phyloP scores from a whole-genome alignment of 2,888 invertebrate genomes.

The Pomacea canaliculata region DNA sequence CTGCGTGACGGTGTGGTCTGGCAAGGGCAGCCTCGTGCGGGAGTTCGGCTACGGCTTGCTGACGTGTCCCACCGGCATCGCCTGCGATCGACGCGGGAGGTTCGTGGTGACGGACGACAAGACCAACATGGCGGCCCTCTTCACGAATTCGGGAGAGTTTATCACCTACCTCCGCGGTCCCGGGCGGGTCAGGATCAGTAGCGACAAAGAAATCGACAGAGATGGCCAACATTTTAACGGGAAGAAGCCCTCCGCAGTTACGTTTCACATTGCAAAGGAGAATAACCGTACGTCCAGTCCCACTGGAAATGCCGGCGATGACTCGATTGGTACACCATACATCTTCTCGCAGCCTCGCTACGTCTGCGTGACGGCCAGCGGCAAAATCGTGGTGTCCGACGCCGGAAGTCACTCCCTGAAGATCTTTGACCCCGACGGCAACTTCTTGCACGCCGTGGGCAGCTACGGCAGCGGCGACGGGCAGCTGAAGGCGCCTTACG shows the following conservation, averaged over 20 bases:
- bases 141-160: conserved; percentile 29
- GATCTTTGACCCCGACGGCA: conserved; percentile 68
- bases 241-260: too few species aligned
- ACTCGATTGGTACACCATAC: not conserved
- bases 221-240: too few species aligned
- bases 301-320: not conserved
- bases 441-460: conserved; percentile 70
- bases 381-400: conserved; percentile 70
- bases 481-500: conserved; percentile 72
- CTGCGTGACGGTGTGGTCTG: conserved; percentile 48
- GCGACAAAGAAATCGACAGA: not conserved
- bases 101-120: conserved; percentile 72
- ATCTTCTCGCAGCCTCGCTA: conserved; percentile 72
- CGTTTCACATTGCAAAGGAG: too few species aligned
- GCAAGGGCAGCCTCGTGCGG: conserved; percentile 34
- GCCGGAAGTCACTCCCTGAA: conserved; percentile 72
- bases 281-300: too few species aligned
- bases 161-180: not conserved
- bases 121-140: conserved; percentile 59
- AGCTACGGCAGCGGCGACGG: conserved; percentile 70
- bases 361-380: conserved; percentile 69
- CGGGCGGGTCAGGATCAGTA: not conserved
- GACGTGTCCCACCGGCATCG: conserved; percentile 48
- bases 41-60: conserved; percentile 44
- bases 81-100: conserved; percentile 58